Conservation (phyloP, 2,888 invertebrate species). For the Nomada flava region DNA sequence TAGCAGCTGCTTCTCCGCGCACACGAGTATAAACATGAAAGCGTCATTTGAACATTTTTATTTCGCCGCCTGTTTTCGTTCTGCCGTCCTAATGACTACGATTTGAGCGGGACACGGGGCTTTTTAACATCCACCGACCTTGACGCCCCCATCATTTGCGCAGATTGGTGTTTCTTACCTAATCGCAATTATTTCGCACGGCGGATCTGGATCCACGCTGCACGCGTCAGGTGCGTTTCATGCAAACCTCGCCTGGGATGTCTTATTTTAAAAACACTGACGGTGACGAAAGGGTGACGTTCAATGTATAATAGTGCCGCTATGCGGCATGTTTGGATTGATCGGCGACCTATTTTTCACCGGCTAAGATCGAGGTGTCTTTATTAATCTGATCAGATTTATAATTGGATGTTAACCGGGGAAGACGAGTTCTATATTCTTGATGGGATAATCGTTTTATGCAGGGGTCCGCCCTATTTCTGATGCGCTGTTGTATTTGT, state of each 20-base stretch:
- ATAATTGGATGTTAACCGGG: neutral
- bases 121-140: conserved; percentile 68
- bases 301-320: neutral
- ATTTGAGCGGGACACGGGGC: conserved; percentile 52
- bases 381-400: conserved; percentile 3
- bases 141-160: conserved; percentile 65
- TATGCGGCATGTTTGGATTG: neutral
- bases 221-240: conserved; percentile 31
- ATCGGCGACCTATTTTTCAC: conserved; percentile 8
- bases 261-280: conserved; percentile 40
- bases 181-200: conserved; percentile 61
- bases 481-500: too few relatives aligned
- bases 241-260: conserved; percentile 32
- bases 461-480: too few relatives aligned
- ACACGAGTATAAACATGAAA: conserved; percentile 58
- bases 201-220: conserved; percentile 48
- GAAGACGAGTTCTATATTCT: too few relatives aligned
- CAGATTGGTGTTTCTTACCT: conserved; percentile 56
- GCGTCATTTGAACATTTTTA: conserved; percentile 64
- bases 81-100: conserved; percentile 64
- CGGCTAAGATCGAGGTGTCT: neutral
- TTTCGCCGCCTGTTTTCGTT: conserved; percentile 41
- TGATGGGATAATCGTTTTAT: too few relatives aligned
- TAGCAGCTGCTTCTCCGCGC: conserved; percentile 38
- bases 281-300: neutral